Evolutionary conservation across 2,888 invertebrate genomes (phyloP), one percentile per base, ranked within the genome.

Genomic region (Poecilobothrus nobilitatus): DNA sequence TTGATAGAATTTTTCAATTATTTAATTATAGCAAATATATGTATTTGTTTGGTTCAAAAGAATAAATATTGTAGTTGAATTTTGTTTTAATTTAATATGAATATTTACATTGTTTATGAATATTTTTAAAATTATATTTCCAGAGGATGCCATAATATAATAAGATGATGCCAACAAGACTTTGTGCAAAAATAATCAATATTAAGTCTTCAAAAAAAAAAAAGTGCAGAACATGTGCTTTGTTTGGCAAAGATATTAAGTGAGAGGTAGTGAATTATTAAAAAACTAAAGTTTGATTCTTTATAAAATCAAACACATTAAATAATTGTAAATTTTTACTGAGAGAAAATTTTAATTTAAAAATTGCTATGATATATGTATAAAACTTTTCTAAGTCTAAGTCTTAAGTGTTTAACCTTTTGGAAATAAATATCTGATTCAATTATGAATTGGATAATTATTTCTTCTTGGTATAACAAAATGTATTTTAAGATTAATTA

Each of bases 201-300:
- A 18, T 4, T 18, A 18, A 53, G 18, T n/a, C n/a, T 6, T 53
- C 15, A 18, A 18, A 12, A 53, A 18, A 53, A 53, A 18, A 53
- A 12, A 53, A 53, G 53, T 53, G 53, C 53, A 53, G 44, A 44
- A 18, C 53, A 18, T 53, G 53, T 53, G 18, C 53, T 53, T 53
- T 53, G 53, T 53, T 53, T 53, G 18, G 12, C 53, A 53, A 53
- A 53, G 18, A 53, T 53, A 18, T 53, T 53, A 3, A 18, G 53
- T 53, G 12, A 53, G 53, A 53, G 53, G 53, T 53, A 53, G 53
- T 53, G 53, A 53, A 53, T 53, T 53, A 53, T 18, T 53, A 41
- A 53, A 53, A 53, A 53, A 18, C 12, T 15, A 53, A 18, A 53
- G 53, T 9, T 53, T 53, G 53, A 53, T n/a, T 18, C 2, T 53